These are phyloP conservation scores for Mionectes olivaceus DNA, from an alignment of 2,797 vertebrate genomes.

Conservation along the genomic window DNA sequence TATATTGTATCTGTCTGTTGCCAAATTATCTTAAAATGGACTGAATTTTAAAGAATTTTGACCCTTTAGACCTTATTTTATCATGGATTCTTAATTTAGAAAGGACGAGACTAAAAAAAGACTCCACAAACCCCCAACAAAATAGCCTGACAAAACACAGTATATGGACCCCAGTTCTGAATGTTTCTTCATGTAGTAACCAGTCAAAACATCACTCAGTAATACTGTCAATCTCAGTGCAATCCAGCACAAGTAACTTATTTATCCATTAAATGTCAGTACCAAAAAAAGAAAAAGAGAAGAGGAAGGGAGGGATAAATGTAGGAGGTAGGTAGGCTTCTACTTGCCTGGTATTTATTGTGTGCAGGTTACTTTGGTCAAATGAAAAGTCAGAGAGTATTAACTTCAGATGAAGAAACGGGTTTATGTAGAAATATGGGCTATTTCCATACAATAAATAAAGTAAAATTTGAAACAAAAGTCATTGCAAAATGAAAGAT, in stretches of 20 bases:
- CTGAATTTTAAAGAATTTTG: background rate
- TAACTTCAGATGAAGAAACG: background rate
- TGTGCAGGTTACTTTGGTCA: background rate
- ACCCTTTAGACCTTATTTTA: background rate
- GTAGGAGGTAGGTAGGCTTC: background rate
- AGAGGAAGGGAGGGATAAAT: background rate
- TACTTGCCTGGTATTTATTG: background rate
- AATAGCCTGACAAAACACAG: background rate
- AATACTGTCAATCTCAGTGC: background rate
- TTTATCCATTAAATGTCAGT: background rate
- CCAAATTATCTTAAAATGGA: background rate
- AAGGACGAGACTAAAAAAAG: background rate
- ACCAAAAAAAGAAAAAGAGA: background rate
- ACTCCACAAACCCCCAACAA: background rate
- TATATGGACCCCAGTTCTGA: background rate
- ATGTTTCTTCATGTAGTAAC: background rate
- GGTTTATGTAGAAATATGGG: background rate
- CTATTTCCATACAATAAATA: background rate
- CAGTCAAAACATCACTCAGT: background rate
- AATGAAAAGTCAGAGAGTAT: background rate
- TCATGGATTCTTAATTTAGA: background rate
- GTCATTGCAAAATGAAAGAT: background rate
- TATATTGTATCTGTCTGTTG: background rate
- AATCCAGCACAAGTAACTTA: background rate
- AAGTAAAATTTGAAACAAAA: background rate